Conservation (phyloP, 92 coral and sea anemone genomes). For the Phymanthus crucifer region DNA sequence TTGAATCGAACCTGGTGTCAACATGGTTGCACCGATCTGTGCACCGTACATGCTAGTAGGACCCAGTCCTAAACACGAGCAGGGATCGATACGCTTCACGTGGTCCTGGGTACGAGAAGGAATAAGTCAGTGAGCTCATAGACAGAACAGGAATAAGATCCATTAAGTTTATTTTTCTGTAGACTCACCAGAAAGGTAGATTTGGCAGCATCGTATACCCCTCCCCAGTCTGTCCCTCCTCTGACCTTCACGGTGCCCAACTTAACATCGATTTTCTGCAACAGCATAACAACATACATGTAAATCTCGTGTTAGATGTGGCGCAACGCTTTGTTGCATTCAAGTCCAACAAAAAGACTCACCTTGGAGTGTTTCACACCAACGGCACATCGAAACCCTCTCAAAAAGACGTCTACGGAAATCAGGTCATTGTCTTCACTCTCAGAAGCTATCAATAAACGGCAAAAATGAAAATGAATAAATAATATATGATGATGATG, state of each 20-base stretch:
- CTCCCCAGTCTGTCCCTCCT: slow-evolving; percentile 73
- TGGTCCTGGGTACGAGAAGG: slow-evolving; percentile 62
- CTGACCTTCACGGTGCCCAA: slow-evolving; percentile 66
- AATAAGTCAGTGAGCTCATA: background rate
- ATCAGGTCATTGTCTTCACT: slow-evolving; percentile 20
- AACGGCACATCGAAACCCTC: slow-evolving; percentile 47
- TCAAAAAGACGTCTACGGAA: slow-evolving; percentile 55
- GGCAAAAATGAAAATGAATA: background rate
- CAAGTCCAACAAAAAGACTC: background rate
- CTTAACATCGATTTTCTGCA: slow-evolving; percentile 63
- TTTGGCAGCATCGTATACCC: slow-evolving; percentile 79
- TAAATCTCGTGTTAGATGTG: background rate
- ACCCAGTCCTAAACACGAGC: slow-evolving; percentile 64
- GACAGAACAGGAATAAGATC: background rate
- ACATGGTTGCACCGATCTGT: slow-evolving; percentile 79
- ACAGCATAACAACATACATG: background rate
- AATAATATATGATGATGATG: background rate
- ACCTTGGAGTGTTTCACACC: slow-evolving; percentile 34
- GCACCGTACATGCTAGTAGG: slow-evolving; percentile 77
- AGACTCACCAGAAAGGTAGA: slow-evolving; percentile 47
- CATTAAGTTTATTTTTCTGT: background rate
- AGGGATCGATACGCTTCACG: slow-evolving; percentile 62
- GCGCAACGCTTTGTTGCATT: background rate
- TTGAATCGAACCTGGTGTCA: slow-evolving; percentile 76
- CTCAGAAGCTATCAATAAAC: background rate